Conservation (phyloP, 2,797 vertebrate genomes). For the Cottoperca gobio region DNA sequence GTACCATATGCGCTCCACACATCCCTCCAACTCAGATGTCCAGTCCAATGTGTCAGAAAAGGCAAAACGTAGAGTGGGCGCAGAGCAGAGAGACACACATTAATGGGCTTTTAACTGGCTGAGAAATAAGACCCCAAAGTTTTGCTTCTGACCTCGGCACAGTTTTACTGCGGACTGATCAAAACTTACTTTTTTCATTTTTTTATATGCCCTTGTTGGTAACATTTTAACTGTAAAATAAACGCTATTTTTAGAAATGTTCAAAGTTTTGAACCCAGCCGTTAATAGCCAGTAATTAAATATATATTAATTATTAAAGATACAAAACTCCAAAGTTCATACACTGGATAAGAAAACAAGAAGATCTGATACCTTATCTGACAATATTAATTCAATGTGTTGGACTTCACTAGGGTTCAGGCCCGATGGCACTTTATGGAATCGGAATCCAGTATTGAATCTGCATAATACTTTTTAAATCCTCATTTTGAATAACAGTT, state of each 20-base stretch:
- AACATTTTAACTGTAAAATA: neutral
- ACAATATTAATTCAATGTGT: too few species aligned
- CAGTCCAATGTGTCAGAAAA: conserved; percentile 40
- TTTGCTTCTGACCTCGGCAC: conserved; percentile 19
- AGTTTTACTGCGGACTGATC: conserved; percentile 38
- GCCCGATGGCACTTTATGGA: neutral
- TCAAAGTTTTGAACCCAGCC: neutral
- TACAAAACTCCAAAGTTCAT: neutral
- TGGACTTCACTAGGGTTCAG: neutral
- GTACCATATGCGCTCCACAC: neutral
- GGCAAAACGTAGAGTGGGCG: conserved; percentile 10
- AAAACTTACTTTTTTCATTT: neutral
- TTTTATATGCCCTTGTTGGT: neutral
- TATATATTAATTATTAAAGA: too few species aligned
- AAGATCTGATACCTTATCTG: neutral
- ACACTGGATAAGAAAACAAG: neutral
- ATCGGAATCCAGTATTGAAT: neutral
- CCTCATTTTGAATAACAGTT: neutral
- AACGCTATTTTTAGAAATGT: neutral
- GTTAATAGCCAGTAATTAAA: neutral
- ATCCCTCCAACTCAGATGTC: conserved; percentile 3
- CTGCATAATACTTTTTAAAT: neutral
- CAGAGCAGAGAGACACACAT: conserved; percentile 12
- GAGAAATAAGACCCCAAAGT: conserved; percentile 25
- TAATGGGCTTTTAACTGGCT: conserved; percentile 51